These are phyloP conservation scores for Meloidogyne hapla DNA, from an alignment of 1,140 invertebrate genomes.

Conservation along the genomic window DNA sequence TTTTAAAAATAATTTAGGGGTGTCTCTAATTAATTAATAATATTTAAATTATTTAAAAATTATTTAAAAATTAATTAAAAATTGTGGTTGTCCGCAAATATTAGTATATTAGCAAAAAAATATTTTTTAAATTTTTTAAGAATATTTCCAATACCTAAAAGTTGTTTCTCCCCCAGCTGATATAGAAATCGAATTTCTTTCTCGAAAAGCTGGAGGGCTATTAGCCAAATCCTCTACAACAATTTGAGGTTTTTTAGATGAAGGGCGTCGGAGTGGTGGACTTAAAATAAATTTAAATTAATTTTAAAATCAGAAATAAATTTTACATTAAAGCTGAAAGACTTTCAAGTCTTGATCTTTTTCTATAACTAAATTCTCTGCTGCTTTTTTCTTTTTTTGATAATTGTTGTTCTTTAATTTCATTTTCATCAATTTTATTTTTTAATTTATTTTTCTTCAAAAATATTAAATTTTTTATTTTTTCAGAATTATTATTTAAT, in stretches of 20 bases:
- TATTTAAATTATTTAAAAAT: background rate
- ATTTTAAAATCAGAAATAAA: background rate
- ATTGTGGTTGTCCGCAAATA: no score
- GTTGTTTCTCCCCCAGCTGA: slow-evolving; percentile 61
- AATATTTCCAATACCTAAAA: slow-evolving; percentile 40
- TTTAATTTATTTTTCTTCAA: slow-evolving; percentile 8
- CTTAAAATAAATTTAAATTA: slow-evolving; percentile 13
- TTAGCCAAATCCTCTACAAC: slow-evolving; percentile 55
- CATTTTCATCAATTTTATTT: slow-evolving; percentile 15
- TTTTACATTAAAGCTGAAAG: slow-evolving; percentile 22
- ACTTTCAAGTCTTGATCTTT: background rate
- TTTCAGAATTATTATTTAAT: background rate
- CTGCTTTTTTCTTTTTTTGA: background rate
- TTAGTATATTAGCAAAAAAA: no score
- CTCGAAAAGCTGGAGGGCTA: background rate
- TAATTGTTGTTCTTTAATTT: background rate
- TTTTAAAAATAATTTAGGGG: background rate
- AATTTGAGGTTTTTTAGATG: slow-evolving; percentile 60
- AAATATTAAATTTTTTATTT: background rate
- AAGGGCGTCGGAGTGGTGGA: slow-evolving; percentile 38
- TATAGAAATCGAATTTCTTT: slow-evolving; percentile 47
- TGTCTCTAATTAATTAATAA: background rate
- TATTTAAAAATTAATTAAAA: no score
- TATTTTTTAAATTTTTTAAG: no score
- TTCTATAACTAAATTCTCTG: background rate